Conservation (phyloP, 2,113 vertebrate genomes). For the Etia nguti region DNA sequence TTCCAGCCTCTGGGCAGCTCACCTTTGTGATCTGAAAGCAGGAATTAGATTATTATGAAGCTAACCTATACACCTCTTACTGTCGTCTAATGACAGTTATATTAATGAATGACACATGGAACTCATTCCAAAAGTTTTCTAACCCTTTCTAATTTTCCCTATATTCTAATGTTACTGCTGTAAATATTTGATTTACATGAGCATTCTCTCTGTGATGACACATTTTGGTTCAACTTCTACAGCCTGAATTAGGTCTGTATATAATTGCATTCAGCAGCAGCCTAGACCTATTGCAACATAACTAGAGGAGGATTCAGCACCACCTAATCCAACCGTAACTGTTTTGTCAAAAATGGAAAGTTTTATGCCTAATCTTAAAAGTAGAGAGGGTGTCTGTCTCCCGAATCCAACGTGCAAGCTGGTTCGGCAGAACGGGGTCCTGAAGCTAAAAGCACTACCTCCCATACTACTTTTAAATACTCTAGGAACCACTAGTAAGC, state of each 20-base stretch:
- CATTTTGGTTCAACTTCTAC: background rate
- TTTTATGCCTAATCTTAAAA: background rate
- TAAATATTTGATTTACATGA: background rate
- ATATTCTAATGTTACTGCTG: background rate
- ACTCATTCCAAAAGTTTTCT: background rate
- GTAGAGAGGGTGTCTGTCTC: background rate
- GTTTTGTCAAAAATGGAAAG: background rate
- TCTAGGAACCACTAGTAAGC: background rate
- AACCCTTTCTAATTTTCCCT: background rate
- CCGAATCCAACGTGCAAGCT: background rate
- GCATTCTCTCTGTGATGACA: background rate
- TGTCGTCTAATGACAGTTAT: background rate
- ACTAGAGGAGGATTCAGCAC: background rate
- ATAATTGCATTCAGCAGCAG: background rate
- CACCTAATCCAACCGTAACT: background rate
- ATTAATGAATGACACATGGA: background rate
- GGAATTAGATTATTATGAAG: background rate
- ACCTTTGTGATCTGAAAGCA: conserved; percentile 85
- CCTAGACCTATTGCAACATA: background rate
- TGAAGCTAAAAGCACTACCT: background rate
- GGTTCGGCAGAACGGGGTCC: background rate
- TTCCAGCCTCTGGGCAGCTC: conserved; percentile 96
- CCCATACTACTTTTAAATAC: background rate
- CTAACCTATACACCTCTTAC: background rate
- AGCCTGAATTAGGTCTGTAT: background rate